Conservation (phyloP, 1,140 invertebrate genomes). For the Atta colombica region DNA sequence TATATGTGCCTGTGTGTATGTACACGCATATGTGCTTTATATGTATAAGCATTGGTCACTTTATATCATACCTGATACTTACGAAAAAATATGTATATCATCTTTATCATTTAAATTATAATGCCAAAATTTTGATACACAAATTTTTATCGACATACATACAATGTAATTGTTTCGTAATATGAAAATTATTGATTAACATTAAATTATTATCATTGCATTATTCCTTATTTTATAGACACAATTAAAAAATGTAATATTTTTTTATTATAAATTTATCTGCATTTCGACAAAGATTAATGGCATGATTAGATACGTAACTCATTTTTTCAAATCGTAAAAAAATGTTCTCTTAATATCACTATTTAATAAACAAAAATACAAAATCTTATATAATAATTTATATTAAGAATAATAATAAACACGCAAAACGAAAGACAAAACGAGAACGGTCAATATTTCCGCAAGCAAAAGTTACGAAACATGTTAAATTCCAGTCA, state of each 20-base stretch:
- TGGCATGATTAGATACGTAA: neutral
- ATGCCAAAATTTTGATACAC: conserved; percentile 1
- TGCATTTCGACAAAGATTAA: conserved; percentile 23
- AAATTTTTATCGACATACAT: conserved; percentile 21
- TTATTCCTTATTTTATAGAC: conserved; percentile 26
- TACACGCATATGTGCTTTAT: conserved; percentile 11
- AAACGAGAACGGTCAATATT: conserved; percentile 16
- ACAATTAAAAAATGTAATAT: neutral
- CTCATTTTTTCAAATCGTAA: conserved; percentile 8
- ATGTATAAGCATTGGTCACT: conserved; percentile 27
- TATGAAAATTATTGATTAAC: conserved; percentile 15
- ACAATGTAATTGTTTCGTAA: neutral
- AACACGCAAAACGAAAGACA: neutral
- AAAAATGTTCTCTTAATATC: neutral
- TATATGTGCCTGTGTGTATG: conserved; percentile 29
- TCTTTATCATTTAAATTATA: conserved; percentile 2
- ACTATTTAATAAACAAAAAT: conserved; percentile 11
- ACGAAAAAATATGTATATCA: neutral
- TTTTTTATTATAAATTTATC: neutral
- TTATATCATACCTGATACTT: conserved; percentile 10
- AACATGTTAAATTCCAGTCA: conserved; percentile 55
- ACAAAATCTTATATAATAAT: neutral
- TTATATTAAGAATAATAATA: conserved; percentile 20
- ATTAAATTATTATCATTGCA: neutral
- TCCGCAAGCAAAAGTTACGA: conserved; percentile 8